Evolutionary conservation across 2,888 invertebrate species (phyloP).

Genomic region (Catocala fraxini): DNA sequence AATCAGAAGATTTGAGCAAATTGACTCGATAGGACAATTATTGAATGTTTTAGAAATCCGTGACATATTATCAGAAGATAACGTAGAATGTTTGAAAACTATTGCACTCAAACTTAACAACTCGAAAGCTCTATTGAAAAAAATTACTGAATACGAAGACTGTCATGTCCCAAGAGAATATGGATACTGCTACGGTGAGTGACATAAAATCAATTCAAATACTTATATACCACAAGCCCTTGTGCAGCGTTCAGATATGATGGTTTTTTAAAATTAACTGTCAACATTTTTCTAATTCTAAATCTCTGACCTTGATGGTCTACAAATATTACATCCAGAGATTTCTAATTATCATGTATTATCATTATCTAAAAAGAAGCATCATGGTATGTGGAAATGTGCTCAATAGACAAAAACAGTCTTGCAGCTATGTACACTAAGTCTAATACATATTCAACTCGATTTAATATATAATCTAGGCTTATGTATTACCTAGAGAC

Average conservation of each 20-base stretch:
- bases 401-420: too few relatives aligned
- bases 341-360: too few relatives aligned
- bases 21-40: constrained; percentile 68
- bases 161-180: constrained; percentile 54
- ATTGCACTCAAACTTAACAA: constrained; percentile 65
- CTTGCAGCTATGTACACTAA: too few relatives aligned
- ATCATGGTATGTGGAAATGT: too few relatives aligned
- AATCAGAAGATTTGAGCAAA: constrained; percentile 71
- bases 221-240: not conserved
- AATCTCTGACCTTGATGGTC: too few relatives aligned
- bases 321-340: too few relatives aligned
- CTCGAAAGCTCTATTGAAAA: constrained; percentile 55
- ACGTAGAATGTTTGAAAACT: constrained; percentile 68
- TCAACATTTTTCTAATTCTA: too few relatives aligned
- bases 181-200: constrained; percentile 68
- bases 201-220: not conserved
- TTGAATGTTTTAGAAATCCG: constrained; percentile 73
- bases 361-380: too few relatives aligned
- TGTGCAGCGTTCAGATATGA: not conserved
- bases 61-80: constrained; percentile 72
- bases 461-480: too few relatives aligned
- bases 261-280: too few relatives aligned
- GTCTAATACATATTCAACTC: too few relatives aligned
- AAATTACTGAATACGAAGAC: constrained; percentile 66
- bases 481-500: too few relatives aligned